Percentiles rank a stretch among this genome's conserved stretches.
phyloP scores from a whole-genome alignment of 2,797 vertebrate species.

The Cyprinella venusta region DNA sequence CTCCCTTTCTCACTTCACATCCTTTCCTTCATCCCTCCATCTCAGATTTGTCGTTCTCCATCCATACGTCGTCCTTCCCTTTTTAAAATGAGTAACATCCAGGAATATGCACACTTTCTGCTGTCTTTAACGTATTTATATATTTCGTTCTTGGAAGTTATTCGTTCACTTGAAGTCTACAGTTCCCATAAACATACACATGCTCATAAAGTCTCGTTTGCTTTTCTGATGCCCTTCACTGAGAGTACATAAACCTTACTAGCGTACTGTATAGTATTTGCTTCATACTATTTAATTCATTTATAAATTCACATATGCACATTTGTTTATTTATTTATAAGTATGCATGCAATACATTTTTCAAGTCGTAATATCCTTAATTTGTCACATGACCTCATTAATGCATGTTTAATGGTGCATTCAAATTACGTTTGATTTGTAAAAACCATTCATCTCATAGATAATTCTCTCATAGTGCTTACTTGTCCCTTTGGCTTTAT shows the following conservation, averaged over 20 bases:
- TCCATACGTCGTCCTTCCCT: not conserved
- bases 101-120: not conserved
- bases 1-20: constrained; percentile 2
- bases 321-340: not conserved
- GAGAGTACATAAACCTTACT: not conserved
- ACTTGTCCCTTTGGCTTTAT: not conserved
- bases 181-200: not conserved
- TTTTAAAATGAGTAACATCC: not conserved
- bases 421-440: too few species aligned
- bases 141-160: not conserved
- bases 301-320: not conserved
- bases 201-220: not conserved
- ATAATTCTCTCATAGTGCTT: not conserved
- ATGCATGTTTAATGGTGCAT: too few species aligned
- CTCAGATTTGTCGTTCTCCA: not conserved
- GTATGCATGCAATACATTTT: too few species aligned
- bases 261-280: not conserved
- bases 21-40: not conserved
- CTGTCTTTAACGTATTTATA: not conserved
- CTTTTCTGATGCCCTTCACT: not conserved
- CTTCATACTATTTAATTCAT: not conserved
- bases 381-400: too few species aligned
- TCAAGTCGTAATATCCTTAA: too few species aligned
- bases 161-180: constrained; percentile 15
- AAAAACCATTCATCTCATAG: too few species aligned